A percentile compares a stretch with the other conserved stretches of the same genome.
Conservation (phyloP, 1,140 invertebrate species). For the Pseudomyrmex pallidus region DNA sequence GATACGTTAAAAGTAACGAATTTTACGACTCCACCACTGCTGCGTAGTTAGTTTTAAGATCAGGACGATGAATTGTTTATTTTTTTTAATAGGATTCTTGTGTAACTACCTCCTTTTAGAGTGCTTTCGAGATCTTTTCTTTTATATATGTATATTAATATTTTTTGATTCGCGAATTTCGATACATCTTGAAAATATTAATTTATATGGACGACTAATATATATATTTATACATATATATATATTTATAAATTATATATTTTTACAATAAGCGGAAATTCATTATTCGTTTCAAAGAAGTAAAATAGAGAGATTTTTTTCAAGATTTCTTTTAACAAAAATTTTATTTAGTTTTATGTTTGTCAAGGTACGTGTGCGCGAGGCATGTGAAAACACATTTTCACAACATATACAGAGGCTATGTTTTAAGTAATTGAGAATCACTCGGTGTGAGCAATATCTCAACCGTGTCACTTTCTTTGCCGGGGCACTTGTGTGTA, state of each 20-base stretch:
- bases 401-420: slow-evolving; percentile 31
- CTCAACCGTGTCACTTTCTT: not conserved
- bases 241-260: not conserved
- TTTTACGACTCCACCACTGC: slow-evolving; percentile 76
- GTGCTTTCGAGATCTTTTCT: no score
- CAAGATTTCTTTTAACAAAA: not conserved
- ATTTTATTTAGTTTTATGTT: slow-evolving; percentile 8
- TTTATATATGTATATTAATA: no score
- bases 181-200: no score
- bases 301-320: not conserved
- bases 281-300: slow-evolving; percentile 1
- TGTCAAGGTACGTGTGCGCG: not conserved
- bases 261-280: slow-evolving; percentile 21
- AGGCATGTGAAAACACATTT: slow-evolving; percentile 16
- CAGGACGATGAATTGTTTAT: slow-evolving; percentile 7
- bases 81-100: slow-evolving; percentile 3
- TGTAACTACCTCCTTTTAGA: slow-evolving; percentile 37
- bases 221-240: not conserved
- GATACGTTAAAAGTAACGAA: slow-evolving; percentile 77
- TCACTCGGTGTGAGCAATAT: not conserved
- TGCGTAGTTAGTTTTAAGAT: slow-evolving; percentile 53
- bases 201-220: no score
- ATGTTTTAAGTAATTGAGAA: slow-evolving; percentile 36
- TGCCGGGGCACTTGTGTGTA: not conserved
- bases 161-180: no score